Evolutionary conservation across 2,797 vertebrate species (phyloP), one percentile per base, ranked within the genome.

Genomic region (Streptopelia turtur): DNA sequence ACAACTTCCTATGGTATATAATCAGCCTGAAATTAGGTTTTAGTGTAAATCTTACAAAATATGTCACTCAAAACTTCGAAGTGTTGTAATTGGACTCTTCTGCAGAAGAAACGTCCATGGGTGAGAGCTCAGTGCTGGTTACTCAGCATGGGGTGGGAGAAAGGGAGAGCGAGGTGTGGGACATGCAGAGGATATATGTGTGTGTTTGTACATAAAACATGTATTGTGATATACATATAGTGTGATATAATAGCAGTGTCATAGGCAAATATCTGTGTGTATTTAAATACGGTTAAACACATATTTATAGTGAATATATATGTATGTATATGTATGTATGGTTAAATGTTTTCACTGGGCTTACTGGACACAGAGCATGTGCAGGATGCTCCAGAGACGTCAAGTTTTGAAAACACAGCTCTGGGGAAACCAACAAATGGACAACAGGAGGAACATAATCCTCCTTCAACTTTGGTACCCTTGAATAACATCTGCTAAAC

Each of bases 151-250:
- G 33, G 60, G 53, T 53, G 43, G 37, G 47, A 43, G 55, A 28
- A 66, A 37, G n/a, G 33, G 30, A 82, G 17, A 24, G 5, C 0
- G 1, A 53, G 27, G 39, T 15, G 13, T 6, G 41, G 28, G n/a
- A 52, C 4, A 2, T 2, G 10, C 43, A 52, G 63, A 64, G 43
- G 30, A n/a, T 23, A 17, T 0, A 2, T 24, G 24, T 0, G 1
- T 33, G 53, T 57, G 10, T 66, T 65, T 50, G 20, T 31, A 24
- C 37, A 7, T 16, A 18, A 41, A 76, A 47, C 43, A 43, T 18
- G 17, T 43, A 18, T 18, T 43, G 16, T 43, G 43, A 18, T 18
- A 18, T 45, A 45, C 43, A 45, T 10, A 20, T 9, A 16, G 30
- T 39, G 31, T 35, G 31, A 27, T 27, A 35, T 7, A 64, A 35